Base-by-base conservation (phyloP, 1,140 invertebrate species). In the Calliopsis andreniformis region DNA sequence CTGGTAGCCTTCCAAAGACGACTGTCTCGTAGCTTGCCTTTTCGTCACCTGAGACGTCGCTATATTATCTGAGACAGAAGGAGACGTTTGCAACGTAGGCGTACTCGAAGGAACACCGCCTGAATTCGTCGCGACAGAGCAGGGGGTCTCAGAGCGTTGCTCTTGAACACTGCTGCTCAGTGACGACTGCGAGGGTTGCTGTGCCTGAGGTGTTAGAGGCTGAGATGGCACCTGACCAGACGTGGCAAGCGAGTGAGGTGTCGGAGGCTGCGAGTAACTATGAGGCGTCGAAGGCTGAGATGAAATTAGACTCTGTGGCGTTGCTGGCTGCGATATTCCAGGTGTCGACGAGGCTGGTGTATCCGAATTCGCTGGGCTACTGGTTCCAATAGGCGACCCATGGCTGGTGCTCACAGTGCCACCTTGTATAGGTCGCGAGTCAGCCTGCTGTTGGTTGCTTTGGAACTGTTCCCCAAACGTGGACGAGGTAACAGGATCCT, bases 361-460 rank as follows among this genome's bases (percentile, higher is more conserved):
- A 4, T 92, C 91, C 1, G 90, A 89, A 84, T 91, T 89, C 0
- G 88, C 87, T 16, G 91, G 90, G 80, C 91, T 92, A 39, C 89
- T 89, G 2, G 86, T 93, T 67, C 95, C 94, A 16, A 94, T 92
- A 0, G 94, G 94, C 7, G 95, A 95, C 18, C 95, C 94, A 80
- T 96, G 95, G 88, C 95, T 96, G 1, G 95, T 96, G 82, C 95
- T 96, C 6, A 96, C 94, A 10, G 95, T 94, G 2, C 95, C 95
- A 18, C 95, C 95, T 90, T 96, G 95, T 75, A 96, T 96, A 0
- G 95, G 95, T 76, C 94, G 92, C 16, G 93, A 93, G 86, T 95
- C 91, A 20, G 87, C 71, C 56, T 90, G 89, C 35, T 84, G 84
- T 56, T 83, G 85, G 42, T 72, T 89, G 30, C 83, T 88, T 81